Evolutionary conservation across 2,888 invertebrate species (phyloP).

Genomic region (Lottia gigantea): DNA sequence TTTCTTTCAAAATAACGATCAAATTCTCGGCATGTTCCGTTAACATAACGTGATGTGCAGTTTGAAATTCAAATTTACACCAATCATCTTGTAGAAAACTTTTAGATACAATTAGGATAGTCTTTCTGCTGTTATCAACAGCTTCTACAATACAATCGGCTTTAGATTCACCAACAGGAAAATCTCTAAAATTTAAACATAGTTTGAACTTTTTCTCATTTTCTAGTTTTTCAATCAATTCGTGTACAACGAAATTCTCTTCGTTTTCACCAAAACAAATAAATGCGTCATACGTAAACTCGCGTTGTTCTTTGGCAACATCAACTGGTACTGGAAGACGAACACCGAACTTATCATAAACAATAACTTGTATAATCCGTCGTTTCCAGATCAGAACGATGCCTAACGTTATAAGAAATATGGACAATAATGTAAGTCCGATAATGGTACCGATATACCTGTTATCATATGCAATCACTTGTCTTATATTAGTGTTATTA

Average conservation of each 20-base stretch:
- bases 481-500: background rate
- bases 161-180: background rate
- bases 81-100: background rate
- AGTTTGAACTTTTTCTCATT: background rate
- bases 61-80: slow-evolving; percentile 10
- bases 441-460: slow-evolving; percentile 23
- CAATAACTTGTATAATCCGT: slow-evolving; percentile 26
- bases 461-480: slow-evolving; percentile 9
- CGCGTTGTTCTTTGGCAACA: background rate
- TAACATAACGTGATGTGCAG: background rate
- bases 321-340: slow-evolving; percentile 20
- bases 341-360: slow-evolving; percentile 35
- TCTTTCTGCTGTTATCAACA: background rate
- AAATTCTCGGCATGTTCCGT: background rate
- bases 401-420: slow-evolving; percentile 24
- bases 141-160: background rate
- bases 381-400: slow-evolving; percentile 22
- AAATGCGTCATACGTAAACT: background rate
- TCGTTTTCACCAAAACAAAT: background rate
- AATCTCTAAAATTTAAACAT: background rate
- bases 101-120: background rate
- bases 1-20: background rate
- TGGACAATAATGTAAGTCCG: slow-evolving; percentile 17
- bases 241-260: background rate
- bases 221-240: background rate